Percentiles rank a stretch among this genome's conserved stretches.
Conservation (phyloP, 1,140 invertebrate species). For the Delia radicum region DNA sequence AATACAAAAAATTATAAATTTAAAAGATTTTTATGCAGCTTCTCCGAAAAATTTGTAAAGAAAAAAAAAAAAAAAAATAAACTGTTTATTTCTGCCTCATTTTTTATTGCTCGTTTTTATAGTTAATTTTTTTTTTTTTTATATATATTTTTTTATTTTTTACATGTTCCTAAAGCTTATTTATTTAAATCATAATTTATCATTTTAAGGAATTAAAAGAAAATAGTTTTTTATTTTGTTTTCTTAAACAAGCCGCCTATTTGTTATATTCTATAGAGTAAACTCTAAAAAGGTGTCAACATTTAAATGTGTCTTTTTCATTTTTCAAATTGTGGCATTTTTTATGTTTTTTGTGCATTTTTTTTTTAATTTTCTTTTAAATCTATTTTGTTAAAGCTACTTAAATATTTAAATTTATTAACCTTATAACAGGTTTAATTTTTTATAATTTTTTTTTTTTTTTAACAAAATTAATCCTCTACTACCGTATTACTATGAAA, state of each 20-base stretch:
- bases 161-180: constrained; percentile 5
- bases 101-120: neutral
- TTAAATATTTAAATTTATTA: neutral
- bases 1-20: neutral
- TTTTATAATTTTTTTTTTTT: neutral
- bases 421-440: neutral
- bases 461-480: neutral
- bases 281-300: constrained; percentile 1
- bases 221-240: neutral
- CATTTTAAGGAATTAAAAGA: neutral
- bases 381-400: neutral
- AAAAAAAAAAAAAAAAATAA: no score
- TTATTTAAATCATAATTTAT: constrained; percentile 3
- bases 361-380: neutral
- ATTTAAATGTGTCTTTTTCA: neutral
- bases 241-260: neutral
- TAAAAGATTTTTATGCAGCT: neutral
- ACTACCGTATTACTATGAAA: neutral
- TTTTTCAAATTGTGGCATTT: neutral
- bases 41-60: no score
- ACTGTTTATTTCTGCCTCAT: neutral
- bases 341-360: neutral
- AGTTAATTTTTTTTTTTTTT: neutral
- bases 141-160: neutral
- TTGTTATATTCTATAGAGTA: neutral